These are phyloP conservation scores for Encarsia formosa DNA, from an alignment of 2,888 invertebrate genomes.

Conservation along the genomic window DNA sequence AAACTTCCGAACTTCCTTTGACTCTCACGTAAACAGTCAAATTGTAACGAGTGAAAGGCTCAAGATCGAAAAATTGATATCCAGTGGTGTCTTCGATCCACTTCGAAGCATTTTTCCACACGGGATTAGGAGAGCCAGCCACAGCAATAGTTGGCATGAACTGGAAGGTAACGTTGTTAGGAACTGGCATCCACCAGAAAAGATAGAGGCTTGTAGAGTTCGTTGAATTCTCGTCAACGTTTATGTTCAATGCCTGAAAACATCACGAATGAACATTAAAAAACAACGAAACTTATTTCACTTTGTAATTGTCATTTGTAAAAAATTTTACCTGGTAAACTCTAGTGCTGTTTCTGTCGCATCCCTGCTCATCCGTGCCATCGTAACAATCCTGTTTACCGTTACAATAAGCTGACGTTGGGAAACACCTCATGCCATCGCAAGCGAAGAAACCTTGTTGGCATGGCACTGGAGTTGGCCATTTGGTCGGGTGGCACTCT, in stretches of 20 bases:
- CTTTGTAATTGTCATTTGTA: no score
- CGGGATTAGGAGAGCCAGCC: conserved; percentile 49
- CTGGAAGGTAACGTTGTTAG: conserved; percentile 53
- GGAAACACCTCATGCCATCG: conserved; percentile 60
- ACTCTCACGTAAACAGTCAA: conserved; percentile 70
- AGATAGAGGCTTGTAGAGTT: conserved; percentile 63
- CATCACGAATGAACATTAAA: background rate
- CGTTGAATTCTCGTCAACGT: conserved; percentile 61
- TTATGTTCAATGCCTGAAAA: conserved; percentile 56
- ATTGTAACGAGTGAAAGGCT: conserved; percentile 73
- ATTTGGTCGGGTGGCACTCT: conserved; percentile 47
- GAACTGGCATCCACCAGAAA: conserved; percentile 60
- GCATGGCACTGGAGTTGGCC: conserved; percentile 53
- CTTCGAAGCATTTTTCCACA: conserved; percentile 58
- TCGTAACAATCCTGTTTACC: conserved; percentile 69
- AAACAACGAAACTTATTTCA: background rate
- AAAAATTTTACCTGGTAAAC: conserved; percentile 49
- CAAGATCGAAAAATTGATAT: conserved; percentile 61
- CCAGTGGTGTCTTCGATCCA: conserved; percentile 63
- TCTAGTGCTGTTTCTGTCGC: conserved; percentile 52
- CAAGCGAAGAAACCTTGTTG: conserved; percentile 57
- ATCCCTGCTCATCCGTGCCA: conserved; percentile 69
- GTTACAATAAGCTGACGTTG: conserved; percentile 63
- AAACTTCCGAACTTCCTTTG: conserved; percentile 56
- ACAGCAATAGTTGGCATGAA: conserved; percentile 68